phyloP scores from a whole-genome alignment of 2,113 vertebrate species.

The Oryzias curvinotus region DNA sequence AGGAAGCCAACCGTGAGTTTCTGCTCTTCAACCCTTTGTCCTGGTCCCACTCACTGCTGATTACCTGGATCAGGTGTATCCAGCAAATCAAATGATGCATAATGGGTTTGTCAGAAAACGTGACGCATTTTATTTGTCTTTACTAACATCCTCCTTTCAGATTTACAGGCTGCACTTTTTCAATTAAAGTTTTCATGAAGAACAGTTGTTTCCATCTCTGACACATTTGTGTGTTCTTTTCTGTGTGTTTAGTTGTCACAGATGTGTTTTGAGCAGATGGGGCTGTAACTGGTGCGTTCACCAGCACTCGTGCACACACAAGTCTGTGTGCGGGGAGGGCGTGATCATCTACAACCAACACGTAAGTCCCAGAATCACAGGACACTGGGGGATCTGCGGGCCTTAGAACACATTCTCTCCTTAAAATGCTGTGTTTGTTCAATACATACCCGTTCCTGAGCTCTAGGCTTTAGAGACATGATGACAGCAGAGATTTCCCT shows the following conservation, averaged over 20 bases:
- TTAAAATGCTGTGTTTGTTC: too few species aligned
- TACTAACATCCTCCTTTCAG: too few species aligned
- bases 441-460: too few species aligned
- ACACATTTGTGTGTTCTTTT: background rate
- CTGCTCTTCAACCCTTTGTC: background rate
- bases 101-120: too few species aligned
- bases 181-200: too few species aligned
- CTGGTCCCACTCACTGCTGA: background rate
- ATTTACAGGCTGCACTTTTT: too few species aligned
- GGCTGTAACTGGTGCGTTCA: slow-evolving; percentile 96
- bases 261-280: slow-evolving; percentile 92
- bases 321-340: slow-evolving; percentile 84
- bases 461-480: too few species aligned
- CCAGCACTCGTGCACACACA: slow-evolving; percentile 92
- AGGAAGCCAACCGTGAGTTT: slow-evolving; percentile 88
- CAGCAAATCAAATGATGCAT: too few species aligned
- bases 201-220: background rate
- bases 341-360: slow-evolving; percentile 89
- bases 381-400: background rate
- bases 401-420: too few species aligned
- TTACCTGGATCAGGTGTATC: too few species aligned
- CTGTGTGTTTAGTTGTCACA: slow-evolving; percentile 82
- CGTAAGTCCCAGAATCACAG: slow-evolving; percentile 68
- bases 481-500: too few species aligned
- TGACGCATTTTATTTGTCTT: too few species aligned